phyloP scores from a whole-genome alignment of 1,140 invertebrate species.

The Bombus ignitus region DNA sequence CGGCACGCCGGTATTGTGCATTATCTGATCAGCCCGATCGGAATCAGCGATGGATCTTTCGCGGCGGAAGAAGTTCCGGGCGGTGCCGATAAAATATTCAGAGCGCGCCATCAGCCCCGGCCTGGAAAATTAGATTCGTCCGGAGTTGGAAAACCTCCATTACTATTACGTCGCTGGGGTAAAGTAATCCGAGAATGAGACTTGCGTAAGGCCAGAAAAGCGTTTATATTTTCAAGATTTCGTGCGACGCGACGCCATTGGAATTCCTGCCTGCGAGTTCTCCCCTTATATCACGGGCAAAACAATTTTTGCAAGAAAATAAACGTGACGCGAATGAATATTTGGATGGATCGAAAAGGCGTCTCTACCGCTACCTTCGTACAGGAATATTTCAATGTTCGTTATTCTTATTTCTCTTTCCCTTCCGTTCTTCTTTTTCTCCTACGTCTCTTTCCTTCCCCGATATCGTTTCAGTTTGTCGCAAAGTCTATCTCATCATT shows the following conservation, averaged over 20 bases:
- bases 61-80: constrained; percentile 50
- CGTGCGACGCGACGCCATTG: background rate
- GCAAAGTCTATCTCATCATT: constrained; percentile 40
- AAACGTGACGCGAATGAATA: constrained; percentile 17
- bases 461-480: background rate
- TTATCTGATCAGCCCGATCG: constrained; percentile 49
- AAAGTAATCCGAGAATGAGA: constrained; percentile 65
- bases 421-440: too few species aligned
- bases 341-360: background rate
- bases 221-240: constrained; percentile 31
- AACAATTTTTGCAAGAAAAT: constrained; percentile 34
- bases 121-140: constrained; percentile 68
- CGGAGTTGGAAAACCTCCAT: constrained; percentile 68
- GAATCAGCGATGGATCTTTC: constrained; percentile 54
- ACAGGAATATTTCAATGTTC: background rate
- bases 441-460: background rate
- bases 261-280: background rate
- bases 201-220: constrained; percentile 44
- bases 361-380: background rate
- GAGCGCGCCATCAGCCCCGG: constrained; percentile 55
- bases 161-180: constrained; percentile 54
- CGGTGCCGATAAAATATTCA: constrained; percentile 67
- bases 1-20: constrained; percentile 18
- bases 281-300: background rate
- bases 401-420: constrained; percentile 6